Conservation (phyloP, 2,113 vertebrate species). For the Perognathus longimembris region DNA sequence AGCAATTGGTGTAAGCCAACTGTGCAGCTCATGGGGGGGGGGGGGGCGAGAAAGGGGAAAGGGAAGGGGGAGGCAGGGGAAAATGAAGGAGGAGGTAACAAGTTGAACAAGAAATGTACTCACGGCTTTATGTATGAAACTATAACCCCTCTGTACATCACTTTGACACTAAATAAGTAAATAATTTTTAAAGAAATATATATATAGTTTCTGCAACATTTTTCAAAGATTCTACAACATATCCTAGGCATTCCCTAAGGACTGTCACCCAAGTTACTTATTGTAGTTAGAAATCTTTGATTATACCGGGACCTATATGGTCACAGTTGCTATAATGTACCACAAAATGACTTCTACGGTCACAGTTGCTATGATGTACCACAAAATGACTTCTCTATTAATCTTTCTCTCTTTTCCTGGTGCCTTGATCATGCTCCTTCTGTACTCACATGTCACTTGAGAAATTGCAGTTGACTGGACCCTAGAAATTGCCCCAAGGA, state of each 20-base stretch:
- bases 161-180: too few relatives aligned
- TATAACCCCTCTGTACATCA: too few relatives aligned
- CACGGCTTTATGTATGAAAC: too few relatives aligned
- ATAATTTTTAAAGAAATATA: background rate
- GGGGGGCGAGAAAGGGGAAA: too few relatives aligned
- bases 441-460: slow-evolving; percentile 16
- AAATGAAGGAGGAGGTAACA: too few relatives aligned
- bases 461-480: slow-evolving; percentile 3
- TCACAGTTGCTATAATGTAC: background rate
- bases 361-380: background rate
- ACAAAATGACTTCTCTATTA: background rate
- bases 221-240: background rate
- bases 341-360: slow-evolving; percentile 29
- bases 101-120: too few relatives aligned
- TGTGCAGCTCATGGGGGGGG: too few relatives aligned
- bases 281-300: slow-evolving; percentile 28
- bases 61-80: too few relatives aligned
- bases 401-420: slow-evolving; percentile 23
- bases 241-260: background rate
- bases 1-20: too few relatives aligned
- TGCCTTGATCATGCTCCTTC: background rate
- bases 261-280: slow-evolving; percentile 1
- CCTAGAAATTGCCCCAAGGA: background rate
- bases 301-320: background rate
- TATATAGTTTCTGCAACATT: background rate